Evolutionary conservation across 35 echinoderm and acorn worm genomes (phyloP), one percentile per base, ranked within the genome.

Genomic region (Heliocidaris erythrogramma): DNA sequence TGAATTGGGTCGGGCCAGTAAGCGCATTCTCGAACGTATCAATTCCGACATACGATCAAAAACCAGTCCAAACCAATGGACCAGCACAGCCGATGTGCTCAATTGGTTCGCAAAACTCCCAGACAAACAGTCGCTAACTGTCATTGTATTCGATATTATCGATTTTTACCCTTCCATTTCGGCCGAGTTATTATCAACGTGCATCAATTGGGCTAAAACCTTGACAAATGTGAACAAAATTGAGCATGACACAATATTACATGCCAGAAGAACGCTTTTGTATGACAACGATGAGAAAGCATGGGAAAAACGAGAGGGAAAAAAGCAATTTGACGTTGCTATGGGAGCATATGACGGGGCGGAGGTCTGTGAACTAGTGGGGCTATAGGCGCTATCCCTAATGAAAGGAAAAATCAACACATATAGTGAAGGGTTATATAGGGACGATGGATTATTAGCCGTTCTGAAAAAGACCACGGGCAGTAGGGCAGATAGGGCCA

Each of bases 261-360:
- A 96, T 60, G 47, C 95, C 16, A 94, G 95, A 94, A 96, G 86
- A 50, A 94, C 93, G 49, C 53, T 96, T 49, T 47, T 96, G 85
- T n/a, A n/a, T n/a, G n/a, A n/a, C n/a, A n/a, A n/a, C n/a, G n/a
- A n/a, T n/a, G n/a, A n/a, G n/a, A n/a, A 91, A 65, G 47, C 85
- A 48, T 96, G 95, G 93, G 93, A 94, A 35, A 96, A 96, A 52
- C 48, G n/a, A n/a, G n/a, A n/a, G n/a, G n/a, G n/a, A n/a, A n/a
- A n/a, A n/a, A n/a, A n/a, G n/a, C n/a, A n/a, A n/a, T n/a, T n/a
- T n/a, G n/a, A n/a, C n/a, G n/a, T n/a, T n/a, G n/a, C n/a, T n/a
- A n/a, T n/a, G n/a, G n/a, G n/a, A n/a, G n/a, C n/a, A n/a, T n/a
- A n/a, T n/a, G n/a, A n/a, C n/a, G n/a, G n/a, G n/a, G n/a, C 92